Conservation (phyloP, 2,888 invertebrate genomes). For the Callyntrura guangdongensis region DNA sequence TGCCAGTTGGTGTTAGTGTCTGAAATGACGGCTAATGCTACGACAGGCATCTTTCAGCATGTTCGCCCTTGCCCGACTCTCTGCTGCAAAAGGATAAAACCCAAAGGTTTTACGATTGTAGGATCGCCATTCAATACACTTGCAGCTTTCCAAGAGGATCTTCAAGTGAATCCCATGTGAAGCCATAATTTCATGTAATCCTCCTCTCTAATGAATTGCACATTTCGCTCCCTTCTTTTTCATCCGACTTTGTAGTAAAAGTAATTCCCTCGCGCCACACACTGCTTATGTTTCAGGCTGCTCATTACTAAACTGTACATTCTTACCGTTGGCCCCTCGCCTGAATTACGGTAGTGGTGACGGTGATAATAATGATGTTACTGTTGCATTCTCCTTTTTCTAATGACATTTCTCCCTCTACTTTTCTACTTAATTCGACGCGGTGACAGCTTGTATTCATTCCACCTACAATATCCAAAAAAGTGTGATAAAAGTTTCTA, state of each 20-base stretch:
- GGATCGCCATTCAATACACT: slow-evolving; percentile 58
- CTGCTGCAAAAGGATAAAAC: too few relatives aligned
- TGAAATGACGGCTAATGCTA: background rate
- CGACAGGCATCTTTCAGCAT: slow-evolving; percentile 44
- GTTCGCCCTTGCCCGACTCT: slow-evolving; percentile 8
- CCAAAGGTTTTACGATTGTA: slow-evolving; percentile 26
- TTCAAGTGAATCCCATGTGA: slow-evolving; percentile 71
- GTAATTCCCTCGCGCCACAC: too few relatives aligned
- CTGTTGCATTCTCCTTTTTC: background rate
- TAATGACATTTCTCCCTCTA: slow-evolving; percentile 11
- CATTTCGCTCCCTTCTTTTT: slow-evolving; percentile 74
- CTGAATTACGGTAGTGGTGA: slow-evolving; percentile 24
- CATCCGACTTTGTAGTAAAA: slow-evolving; percentile 66
- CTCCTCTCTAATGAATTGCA: slow-evolving; percentile 81
- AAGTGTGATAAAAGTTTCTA: slow-evolving; percentile 32
- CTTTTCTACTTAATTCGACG: background rate
- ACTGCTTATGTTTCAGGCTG: background rate
- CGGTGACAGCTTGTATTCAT: slow-evolving; percentile 63
- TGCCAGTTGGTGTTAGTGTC: background rate
- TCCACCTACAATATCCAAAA: background rate
- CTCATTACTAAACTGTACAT: slow-evolving; percentile 18
- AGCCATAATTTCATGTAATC: slow-evolving; percentile 82
- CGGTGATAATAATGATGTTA: slow-evolving; percentile 18
- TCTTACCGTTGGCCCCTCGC: background rate
- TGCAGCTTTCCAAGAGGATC: slow-evolving; percentile 49